Evolutionary conservation across 1,140 invertebrate species (phyloP).

Genomic region (Pseudomyrmex cubaensis): DNA sequence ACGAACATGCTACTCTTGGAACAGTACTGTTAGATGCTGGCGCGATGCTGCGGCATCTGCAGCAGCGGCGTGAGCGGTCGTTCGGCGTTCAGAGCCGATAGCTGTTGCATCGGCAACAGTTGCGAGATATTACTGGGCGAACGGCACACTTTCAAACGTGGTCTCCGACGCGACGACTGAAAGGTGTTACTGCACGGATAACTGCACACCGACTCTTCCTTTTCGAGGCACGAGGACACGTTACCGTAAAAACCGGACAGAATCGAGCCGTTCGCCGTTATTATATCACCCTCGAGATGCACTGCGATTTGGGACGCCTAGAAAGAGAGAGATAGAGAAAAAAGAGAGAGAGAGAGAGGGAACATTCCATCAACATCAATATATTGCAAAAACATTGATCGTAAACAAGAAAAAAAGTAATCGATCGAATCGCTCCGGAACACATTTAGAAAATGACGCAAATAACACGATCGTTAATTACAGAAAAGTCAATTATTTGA

Average conservation of each 20-base stretch:
- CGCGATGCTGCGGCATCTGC: conserved; percentile 86
- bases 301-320: conserved; percentile 94
- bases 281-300: conserved; percentile 97
- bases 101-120: conserved; percentile 88
- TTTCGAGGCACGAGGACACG: conserved; percentile 87
- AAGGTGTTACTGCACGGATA: conserved; percentile 91
- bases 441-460: too few species aligned
- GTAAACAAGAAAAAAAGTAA: too few species aligned
- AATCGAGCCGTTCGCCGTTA: conserved; percentile 94
- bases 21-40: conserved; percentile 86
- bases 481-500: neutral
- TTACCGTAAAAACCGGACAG: conserved; percentile 89
- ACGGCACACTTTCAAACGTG: conserved; percentile 89
- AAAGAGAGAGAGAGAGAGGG: conserved; percentile 66
- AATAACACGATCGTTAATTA: neutral
- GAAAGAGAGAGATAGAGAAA: too few species aligned
- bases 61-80: conserved; percentile 82
- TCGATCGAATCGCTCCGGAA: too few species aligned
- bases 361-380: neutral
- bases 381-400: too few species aligned
- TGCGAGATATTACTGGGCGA: conserved; percentile 91
- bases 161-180: conserved; percentile 87
- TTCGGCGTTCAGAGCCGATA: conserved; percentile 84
- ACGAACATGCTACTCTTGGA: conserved; percentile 73
- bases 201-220: conserved; percentile 92